Evolutionary conservation across 1,140 invertebrate species (phyloP).

Genomic region (Drosophila pseudoobscura): DNA sequence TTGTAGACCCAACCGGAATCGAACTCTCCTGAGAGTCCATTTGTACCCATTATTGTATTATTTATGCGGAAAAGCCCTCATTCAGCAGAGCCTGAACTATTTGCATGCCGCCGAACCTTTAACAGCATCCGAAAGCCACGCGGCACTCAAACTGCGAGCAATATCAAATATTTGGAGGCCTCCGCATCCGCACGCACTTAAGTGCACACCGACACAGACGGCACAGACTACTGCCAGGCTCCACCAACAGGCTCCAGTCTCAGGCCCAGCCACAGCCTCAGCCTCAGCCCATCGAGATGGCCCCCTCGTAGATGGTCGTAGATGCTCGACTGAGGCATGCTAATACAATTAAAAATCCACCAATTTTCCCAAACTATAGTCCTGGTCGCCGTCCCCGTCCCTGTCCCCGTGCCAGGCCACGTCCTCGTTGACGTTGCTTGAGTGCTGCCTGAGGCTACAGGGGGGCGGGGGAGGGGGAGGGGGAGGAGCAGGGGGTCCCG

Average conservation of each 20-base stretch:
- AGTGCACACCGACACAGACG: slow-evolving; percentile 38
- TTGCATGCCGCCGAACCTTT: not conserved
- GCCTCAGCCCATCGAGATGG: not conserved
- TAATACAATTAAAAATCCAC: slow-evolving; percentile 78
- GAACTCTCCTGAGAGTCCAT: too few species aligned
- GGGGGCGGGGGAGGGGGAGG: slow-evolving; percentile 15
- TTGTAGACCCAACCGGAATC: too few species aligned
- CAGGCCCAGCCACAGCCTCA: too few species aligned
- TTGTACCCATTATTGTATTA: not conserved
- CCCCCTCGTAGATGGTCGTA: slow-evolving; percentile 1
- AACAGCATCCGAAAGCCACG: slow-evolving; percentile 19
- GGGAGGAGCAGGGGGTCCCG: not conserved
- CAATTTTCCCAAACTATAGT: slow-evolving; percentile 38
- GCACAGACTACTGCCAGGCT: not conserved
- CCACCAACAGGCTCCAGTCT: too few species aligned
- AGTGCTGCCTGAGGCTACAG: slow-evolving; percentile 1
- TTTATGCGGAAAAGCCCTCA: slow-evolving; percentile 1
- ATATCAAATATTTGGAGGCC: slow-evolving; percentile 59
- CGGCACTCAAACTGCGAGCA: slow-evolving; percentile 29
- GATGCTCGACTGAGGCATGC: slow-evolving; percentile 33
- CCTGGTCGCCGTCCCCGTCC: too few species aligned
- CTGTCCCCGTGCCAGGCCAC: too few species aligned
- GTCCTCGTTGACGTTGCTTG: slow-evolving; percentile 8
- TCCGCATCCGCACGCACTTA: slow-evolving; percentile 54
- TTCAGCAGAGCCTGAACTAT: slow-evolving; percentile 2